Evolutionary conservation across 1,140 invertebrate species (phyloP), one percentile per base, ranked within the genome.

Genomic region (Vanessa atalanta): DNA sequence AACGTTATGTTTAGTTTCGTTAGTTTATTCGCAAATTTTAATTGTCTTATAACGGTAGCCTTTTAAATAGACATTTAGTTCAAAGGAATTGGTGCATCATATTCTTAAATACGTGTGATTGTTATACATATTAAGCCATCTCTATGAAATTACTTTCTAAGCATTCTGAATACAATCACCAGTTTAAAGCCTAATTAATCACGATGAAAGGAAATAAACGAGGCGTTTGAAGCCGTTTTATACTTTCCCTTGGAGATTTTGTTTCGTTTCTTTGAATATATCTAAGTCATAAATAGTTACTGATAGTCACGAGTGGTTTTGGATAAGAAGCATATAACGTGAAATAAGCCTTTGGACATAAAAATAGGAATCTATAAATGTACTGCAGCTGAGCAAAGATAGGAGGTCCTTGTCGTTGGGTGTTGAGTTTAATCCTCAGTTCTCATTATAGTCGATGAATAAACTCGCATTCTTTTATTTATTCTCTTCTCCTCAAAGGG

Each of bases 131-230:
- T 57, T 13, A 14, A 57, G 8, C 0, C 13, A 20, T 57, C 26
- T 57, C 53, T n/a, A 13, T 23, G 16, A 12, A n/a, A 57, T 12
- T 57, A 23, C 53, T 57, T 57, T 57, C 53, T 57, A 53, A n/a
- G 15, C 8, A 57, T 23, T 57, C 53, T 20, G 9, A 23, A n/a
- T 57, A 23, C 23, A 23, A 55, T 55, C 53, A 26, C 53, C 20
- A 57, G 53, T 57, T 57, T 16, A 20, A 57, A 57, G 53, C 7
- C 53, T 57, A 57, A 57, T 57, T 57, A 23, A 57, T 57, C 53
- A 57, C 53, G n/a, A n/a, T 23, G 53, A 23, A 57, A 57, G 53
- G 8, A 57, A 57, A 57, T 13, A 13, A 16, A 53, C 50, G 53
- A 57, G 20, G 16, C 53, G 13, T 23, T 53, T 16, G 53, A 23